Base-by-base conservation (phyloP, 2,113 vertebrate genomes). In the Pterocles orientalis region DNA sequence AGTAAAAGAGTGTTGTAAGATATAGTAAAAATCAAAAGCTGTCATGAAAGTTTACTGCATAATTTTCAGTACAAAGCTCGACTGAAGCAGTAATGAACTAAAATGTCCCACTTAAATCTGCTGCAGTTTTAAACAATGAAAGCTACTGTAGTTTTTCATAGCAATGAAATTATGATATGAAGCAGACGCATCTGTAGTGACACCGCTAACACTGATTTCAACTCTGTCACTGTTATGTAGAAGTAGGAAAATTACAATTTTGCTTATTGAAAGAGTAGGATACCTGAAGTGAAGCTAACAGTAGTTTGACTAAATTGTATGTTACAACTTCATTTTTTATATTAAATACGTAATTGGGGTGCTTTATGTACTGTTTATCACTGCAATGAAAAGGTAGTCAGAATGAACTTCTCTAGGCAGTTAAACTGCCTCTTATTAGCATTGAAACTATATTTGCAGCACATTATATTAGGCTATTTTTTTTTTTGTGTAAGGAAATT, bases 391-490 rank as follows among this genome's bases (percentile, higher is more conserved):
- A 97, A 98, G 69, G 77, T 90, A 97, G 96, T 94, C 82, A 93
- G 80, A 97, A 95, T 96, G 93, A 97, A 97, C 96, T 98, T 97
- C 95, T 97, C 60, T 14, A 93, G 80, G 84, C 96, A 97, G 94
- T 95, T 97, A 97, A 98, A 96, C 92, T 97, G 92, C 96, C 79
- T 97, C 95, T 97, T 98, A 97, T 96, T 98, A 97, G 81, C 96
- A 95, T 80, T 96, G 92, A 98, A 97, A 97, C 94, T 96, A 64
- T 97, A 97, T 97, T 97, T 97, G 96, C 83, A 96, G 83, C 29
- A 33, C 90, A 97, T 98, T 98, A 98, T 98, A 84, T 96, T 97
- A 95, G 92, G 93, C 93, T 97, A 91, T 97, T 97, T 97, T 98
- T 97, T 97, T 97, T 91, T 97, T 97, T 97, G 66, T 92, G 71